Evolutionary conservation across 2,888 invertebrate species (phyloP).

Genomic region (Andrena hattorfiana): DNA sequence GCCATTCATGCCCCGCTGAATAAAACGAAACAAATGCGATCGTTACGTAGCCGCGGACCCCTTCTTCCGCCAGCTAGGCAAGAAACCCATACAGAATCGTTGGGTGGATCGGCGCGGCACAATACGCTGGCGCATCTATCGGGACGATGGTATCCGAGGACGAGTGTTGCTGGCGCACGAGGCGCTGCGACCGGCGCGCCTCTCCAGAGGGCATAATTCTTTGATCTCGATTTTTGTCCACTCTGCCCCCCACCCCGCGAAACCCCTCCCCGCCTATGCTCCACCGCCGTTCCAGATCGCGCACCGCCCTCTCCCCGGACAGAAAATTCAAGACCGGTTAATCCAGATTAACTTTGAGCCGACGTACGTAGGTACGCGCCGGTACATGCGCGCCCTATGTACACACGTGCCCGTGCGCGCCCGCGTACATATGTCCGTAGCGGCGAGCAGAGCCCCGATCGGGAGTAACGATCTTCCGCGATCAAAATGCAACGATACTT

Average conservation of each 20-base stretch:
- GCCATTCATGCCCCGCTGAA: slow-evolving; percentile 51
- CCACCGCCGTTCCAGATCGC: slow-evolving; percentile 36
- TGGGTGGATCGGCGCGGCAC: slow-evolving; percentile 14
- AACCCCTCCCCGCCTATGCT: slow-evolving; percentile 9
- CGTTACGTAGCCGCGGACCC: slow-evolving; percentile 38
- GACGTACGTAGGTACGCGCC: slow-evolving; percentile 37
- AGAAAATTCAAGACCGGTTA: slow-evolving; percentile 76
- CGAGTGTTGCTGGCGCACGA: slow-evolving; percentile 50
- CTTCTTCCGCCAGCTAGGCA: slow-evolving; percentile 43
- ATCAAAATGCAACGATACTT: slow-evolving; percentile 76
- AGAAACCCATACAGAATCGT: slow-evolving; percentile 31
- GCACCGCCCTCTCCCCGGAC: slow-evolving; percentile 34
- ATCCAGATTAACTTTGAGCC: slow-evolving; percentile 77
- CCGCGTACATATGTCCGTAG: slow-evolving; percentile 39
- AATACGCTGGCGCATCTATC: slow-evolving; percentile 30
- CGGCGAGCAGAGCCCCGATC: slow-evolving; percentile 67
- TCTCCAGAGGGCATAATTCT: slow-evolving; percentile 70
- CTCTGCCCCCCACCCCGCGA: slow-evolving; percentile 27
- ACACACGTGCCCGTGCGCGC: neutral
- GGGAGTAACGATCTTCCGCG: slow-evolving; percentile 77
- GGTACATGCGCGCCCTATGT: neutral
- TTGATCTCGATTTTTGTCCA: slow-evolving; percentile 70
- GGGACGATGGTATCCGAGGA: slow-evolving; percentile 5
- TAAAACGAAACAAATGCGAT: slow-evolving; percentile 51
- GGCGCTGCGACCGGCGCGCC: slow-evolving; percentile 52